These are phyloP conservation scores for Agrotis ipsilon DNA, from an alignment of 2,888 invertebrate genomes.

Conservation along the genomic window DNA sequence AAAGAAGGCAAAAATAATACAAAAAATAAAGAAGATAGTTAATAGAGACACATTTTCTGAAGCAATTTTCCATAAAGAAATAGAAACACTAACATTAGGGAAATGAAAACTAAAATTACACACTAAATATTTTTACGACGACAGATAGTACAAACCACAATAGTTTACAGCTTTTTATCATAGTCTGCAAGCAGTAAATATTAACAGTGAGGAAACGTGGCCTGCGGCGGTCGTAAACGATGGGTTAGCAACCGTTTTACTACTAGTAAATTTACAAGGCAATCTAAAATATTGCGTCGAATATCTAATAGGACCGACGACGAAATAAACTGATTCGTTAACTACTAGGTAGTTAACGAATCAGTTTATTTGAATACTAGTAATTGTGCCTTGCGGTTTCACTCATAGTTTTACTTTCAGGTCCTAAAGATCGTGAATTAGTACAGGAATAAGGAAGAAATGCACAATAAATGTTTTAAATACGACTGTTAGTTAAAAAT, in stretches of 20 bases:
- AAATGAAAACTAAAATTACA: conserved; percentile 18
- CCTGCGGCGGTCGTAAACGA: conserved; percentile 50
- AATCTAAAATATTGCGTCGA: conserved; percentile 34
- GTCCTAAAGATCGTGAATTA: too few relatives aligned
- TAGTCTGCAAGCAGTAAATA: conserved; percentile 56
- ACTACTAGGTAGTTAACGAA: neutral
- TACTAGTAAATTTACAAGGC: conserved; percentile 39
- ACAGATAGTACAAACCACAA: conserved; percentile 41
- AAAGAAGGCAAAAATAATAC: neutral
- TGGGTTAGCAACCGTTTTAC: conserved; percentile 37
- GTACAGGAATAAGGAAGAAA: too few relatives aligned
- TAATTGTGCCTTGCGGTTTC: neutral
- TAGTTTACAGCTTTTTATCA: conserved; percentile 54
- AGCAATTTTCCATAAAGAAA: conserved; percentile 7
- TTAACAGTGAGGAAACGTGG: conserved; percentile 36
- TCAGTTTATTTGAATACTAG: neutral
- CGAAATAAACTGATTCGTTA: too few relatives aligned
- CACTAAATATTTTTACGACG: conserved; percentile 44
- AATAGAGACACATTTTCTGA: neutral
- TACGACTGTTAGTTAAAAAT: too few relatives aligned
- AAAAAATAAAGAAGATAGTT: neutral
- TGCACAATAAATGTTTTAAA: too few relatives aligned
- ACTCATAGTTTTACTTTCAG: too few relatives aligned
- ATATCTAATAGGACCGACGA: neutral
- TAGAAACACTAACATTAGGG: conserved; percentile 2